These are phyloP conservation scores for Ditylenchus weischeri DNA, from an alignment of 2,888 invertebrate species.

Conservation along the genomic window DNA sequence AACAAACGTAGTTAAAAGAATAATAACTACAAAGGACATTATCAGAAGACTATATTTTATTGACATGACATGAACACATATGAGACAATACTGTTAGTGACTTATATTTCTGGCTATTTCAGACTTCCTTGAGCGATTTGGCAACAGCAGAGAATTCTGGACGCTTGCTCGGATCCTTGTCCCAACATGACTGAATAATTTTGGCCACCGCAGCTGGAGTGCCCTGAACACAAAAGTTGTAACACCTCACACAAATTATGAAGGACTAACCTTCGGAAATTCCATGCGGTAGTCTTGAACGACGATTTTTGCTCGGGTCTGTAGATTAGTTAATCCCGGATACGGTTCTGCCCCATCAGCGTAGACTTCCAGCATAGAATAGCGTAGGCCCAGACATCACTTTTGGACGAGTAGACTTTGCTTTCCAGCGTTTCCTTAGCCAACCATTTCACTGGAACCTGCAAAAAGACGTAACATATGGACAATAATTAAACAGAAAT, in stretches of 20 bases:
- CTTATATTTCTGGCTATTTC: no score
- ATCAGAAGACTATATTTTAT: no score
- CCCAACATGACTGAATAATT: conserved; percentile 44
- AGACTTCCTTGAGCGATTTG: no score
- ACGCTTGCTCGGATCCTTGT: conserved; percentile 44
- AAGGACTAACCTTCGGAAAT: conserved; percentile 41
- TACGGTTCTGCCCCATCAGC: conserved; percentile 51
- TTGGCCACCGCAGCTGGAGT: conserved; percentile 33
- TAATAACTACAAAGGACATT: no score
- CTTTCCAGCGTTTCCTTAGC: conserved; percentile 51
- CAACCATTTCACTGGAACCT: conserved; percentile 54
- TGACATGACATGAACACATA: no score
- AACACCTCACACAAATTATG: no score
- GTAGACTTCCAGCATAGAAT: conserved; percentile 51
- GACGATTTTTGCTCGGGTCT: conserved; percentile 52
- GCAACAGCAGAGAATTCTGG: conserved; percentile 43
- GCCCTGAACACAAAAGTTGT: conserved; percentile 34
- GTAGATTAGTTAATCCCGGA: conserved; percentile 46
- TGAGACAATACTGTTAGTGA: no score
- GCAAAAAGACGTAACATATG: background rate
- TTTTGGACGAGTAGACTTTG: conserved; percentile 47
- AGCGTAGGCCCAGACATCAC: conserved; percentile 44
- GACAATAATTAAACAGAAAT: background rate
- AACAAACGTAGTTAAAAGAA: no score
- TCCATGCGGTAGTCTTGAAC: conserved; percentile 50